Base-by-base conservation (phyloP, 2,113 vertebrate species). In the Varanus komodoensis region DNA sequence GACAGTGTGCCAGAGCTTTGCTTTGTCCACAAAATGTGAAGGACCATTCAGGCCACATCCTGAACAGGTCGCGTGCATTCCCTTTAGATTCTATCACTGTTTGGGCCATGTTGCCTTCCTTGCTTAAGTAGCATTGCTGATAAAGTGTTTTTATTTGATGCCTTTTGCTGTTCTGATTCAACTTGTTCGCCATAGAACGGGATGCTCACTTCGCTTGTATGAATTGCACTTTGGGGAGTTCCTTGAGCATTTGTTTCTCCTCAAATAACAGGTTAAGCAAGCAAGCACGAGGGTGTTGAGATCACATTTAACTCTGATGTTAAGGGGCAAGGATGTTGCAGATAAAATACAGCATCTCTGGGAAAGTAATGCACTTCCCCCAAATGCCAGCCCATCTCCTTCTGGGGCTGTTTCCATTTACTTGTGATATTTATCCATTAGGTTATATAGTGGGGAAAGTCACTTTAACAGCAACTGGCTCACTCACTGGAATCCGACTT, bases 351-450 rank as follows among this genome's bases (percentile, higher is more conserved):
- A 89, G 61, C 9, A 19, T 85, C 29, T 85, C 64, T 80, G 0
- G 8, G 27, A 85, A 84, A 89, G 50, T 79, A 85, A 79, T 79
- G 12, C 3, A 34, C 64, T 79, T 68, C n/a, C 74, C 82, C 23
- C 38, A 9, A 67, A 85, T 17, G 11, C 7, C 27, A 78, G 48
- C 73, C 34, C 27, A 21, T 34, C 71, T 69, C 44, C 83, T 52
- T 89, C 78, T 38, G 48, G 12, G 54, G 32, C 3, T n/a, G 19
- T 54, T 34, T 77, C 89, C 89, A 85, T 79, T 89, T 57, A 69
- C 89, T 79, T 79, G 61, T 1, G 34, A 71, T 79, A 52, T 79
- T 78, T 69, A 89, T 89, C 74, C 75, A 54, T 89, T 85, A 79
- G 61, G 61, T 52, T 69, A 79, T 48, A 64, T 8, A 6, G 74